A percentile compares a stretch with the other conserved stretches of the same genome.
Conservation (phyloP, 1,140 invertebrate genomes). For the Achatina immaculata region DNA sequence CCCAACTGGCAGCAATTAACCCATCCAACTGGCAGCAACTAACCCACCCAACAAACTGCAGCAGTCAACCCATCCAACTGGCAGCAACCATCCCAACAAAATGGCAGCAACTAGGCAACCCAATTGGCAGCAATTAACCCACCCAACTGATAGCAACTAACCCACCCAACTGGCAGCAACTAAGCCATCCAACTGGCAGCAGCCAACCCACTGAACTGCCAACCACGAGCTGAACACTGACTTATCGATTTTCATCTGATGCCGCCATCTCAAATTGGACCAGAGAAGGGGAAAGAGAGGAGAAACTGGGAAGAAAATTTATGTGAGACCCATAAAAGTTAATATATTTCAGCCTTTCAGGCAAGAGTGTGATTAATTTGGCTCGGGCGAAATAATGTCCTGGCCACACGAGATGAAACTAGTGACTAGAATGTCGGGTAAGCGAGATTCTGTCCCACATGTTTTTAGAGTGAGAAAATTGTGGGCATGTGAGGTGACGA, state of each 20-base stretch:
- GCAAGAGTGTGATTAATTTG: slow-evolving; percentile 6
- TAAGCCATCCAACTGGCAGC: no score
- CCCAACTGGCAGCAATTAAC: neutral
- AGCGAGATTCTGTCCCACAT: no score
- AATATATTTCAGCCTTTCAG: neutral
- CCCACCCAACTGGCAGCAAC: no score
- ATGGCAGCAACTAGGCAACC: neutral
- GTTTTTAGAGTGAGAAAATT: no score
- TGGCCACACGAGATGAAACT: neutral
- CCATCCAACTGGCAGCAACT: neutral
- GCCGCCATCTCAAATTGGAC: neutral
- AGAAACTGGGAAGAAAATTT: neutral
- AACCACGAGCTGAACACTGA: neutral
- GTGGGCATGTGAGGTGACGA: no score
- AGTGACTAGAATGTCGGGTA: no score
- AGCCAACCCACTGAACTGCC: no score
- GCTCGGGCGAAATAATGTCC: neutral
- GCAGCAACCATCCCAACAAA: neutral
- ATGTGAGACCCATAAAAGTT: neutral
- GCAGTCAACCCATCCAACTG: neutral
- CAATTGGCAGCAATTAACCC: neutral
- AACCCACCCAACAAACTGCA: neutral
- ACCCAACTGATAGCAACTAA: neutral
- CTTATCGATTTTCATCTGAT: neutral
- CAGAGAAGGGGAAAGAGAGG: neutral